These are phyloP conservation scores for Pterobdella sp. DNA, from an alignment of 2,888 invertebrate genomes.

Conservation along the genomic window DNA sequence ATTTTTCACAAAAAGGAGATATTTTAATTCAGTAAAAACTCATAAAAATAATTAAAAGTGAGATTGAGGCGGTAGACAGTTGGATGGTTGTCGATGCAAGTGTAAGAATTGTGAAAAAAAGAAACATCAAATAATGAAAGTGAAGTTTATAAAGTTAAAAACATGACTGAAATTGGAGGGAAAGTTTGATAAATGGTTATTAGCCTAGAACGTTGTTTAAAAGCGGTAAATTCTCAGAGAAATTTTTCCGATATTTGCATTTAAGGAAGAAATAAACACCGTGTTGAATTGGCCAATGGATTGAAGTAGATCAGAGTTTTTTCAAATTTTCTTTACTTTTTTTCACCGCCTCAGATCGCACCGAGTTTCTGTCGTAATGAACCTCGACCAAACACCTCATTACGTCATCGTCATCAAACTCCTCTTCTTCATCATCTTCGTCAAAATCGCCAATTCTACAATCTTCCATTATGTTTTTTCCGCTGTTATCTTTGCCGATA, in stretches of 20 bases:
- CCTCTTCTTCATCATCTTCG: not conserved
- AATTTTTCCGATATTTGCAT: constrained; percentile 4
- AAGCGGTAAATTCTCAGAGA: constrained; percentile 14
- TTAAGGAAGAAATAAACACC: not conserved
- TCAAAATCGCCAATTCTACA: not conserved
- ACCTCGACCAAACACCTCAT: constrained; percentile 9
- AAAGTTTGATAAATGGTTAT: not conserved
- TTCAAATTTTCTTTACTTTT: not conserved
- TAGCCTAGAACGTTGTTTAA: not conserved
- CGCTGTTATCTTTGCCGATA: not conserved
- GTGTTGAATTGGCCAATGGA: not conserved
- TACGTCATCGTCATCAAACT: not conserved
- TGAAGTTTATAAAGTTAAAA: no score
- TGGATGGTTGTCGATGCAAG: not conserved
- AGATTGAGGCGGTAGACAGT: not conserved
- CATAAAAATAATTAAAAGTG: not conserved
- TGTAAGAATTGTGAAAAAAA: not conserved
- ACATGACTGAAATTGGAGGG: constrained; percentile 11
- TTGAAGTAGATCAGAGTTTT: not conserved
- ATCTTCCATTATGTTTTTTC: constrained; percentile 1
- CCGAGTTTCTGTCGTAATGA: constrained; percentile 10
- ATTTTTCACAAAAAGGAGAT: not conserved
- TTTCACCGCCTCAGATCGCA: constrained; percentile 1
- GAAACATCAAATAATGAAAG: not conserved
- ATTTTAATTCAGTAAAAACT: not conserved